A percentile compares a stretch with the other conserved stretches of the same genome.
These are phyloP conservation scores for Ectropis crepuscularia DNA, from an alignment of 2,888 invertebrate species.

Conservation along the genomic window DNA sequence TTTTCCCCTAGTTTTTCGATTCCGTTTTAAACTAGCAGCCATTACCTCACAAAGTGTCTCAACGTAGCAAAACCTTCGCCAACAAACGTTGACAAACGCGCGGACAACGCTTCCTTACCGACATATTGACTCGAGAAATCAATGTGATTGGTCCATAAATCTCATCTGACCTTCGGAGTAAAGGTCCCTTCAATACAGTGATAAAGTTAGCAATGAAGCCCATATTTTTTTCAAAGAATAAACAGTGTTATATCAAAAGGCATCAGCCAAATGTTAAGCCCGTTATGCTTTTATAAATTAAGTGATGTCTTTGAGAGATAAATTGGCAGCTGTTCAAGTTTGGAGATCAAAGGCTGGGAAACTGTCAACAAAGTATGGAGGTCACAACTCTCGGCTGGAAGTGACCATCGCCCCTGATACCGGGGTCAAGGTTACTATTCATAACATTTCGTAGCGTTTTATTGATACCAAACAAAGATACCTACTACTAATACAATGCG, in stretches of 20 bases:
- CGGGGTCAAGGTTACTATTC: not conserved
- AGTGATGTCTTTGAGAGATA: conserved; percentile 17
- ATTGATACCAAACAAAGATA: too few species aligned
- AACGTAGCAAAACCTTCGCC: too few species aligned
- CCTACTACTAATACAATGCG: too few species aligned
- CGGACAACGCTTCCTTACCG: conserved; percentile 8
- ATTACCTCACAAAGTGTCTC: too few species aligned
- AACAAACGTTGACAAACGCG: too few species aligned
- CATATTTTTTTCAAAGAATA: conserved; percentile 21
- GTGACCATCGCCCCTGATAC: conserved; percentile 4
- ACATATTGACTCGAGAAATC: not conserved
- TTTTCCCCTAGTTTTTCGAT: too few species aligned
- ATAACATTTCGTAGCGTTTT: too few species aligned
- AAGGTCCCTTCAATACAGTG: conserved; percentile 30
- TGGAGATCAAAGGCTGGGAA: conserved; percentile 6
- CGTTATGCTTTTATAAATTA: conserved; percentile 14
- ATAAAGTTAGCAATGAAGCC: conserved; percentile 20
- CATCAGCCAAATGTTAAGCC: conserved; percentile 1
- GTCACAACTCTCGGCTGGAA: conserved; percentile 13
- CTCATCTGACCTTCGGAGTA: conserved; percentile 24
- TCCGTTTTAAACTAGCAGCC: too few species aligned
- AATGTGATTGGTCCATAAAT: conserved; percentile 38
- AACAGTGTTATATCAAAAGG: conserved; percentile 9
- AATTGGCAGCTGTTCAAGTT: conserved; percentile 20
- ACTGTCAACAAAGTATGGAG: conserved; percentile 17